phyloP scores from a whole-genome alignment of 2,797 vertebrate species.

The Gymnodraco acuticeps region DNA sequence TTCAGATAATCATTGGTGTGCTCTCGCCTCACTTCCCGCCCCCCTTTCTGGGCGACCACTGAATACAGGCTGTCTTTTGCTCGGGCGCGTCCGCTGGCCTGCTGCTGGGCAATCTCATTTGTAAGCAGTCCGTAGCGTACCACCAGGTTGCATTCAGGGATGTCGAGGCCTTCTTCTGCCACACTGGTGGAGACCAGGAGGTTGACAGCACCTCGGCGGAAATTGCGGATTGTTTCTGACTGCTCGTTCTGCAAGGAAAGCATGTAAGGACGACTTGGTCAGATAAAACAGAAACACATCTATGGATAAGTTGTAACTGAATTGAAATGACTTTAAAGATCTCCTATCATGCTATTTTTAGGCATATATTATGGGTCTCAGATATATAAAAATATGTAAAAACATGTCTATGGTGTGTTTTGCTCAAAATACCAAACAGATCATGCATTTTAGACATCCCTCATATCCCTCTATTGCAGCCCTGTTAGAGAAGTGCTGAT shows the following conservation, averaged over 20 bases:
- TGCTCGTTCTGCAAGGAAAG: constrained; percentile 81
- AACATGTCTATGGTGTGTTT: too few relatives aligned
- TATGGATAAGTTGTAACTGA: background rate
- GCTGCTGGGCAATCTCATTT: constrained; percentile 95
- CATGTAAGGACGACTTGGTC: background rate
- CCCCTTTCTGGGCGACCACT: constrained; percentile 85
- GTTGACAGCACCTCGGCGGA: constrained; percentile 87
- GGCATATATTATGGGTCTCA: too few relatives aligned
- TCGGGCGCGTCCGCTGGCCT: constrained; percentile 93
- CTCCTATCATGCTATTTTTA: too few relatives aligned
- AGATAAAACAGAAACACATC: background rate
- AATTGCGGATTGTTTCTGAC: constrained; percentile 84
- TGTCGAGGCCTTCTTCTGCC: constrained; percentile 95
- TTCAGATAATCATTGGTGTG: constrained; percentile 87
- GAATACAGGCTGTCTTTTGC: constrained; percentile 89
- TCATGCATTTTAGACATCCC: too few relatives aligned
- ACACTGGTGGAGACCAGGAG: constrained; percentile 95
- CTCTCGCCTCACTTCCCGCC: constrained; percentile 87
- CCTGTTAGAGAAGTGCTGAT: too few relatives aligned
- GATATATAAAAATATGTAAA: too few relatives aligned
- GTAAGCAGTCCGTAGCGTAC: constrained; percentile 95
- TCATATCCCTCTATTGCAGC: too few relatives aligned
- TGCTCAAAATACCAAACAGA: too few relatives aligned
- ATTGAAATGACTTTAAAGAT: background rate
- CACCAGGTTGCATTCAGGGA: constrained; percentile 92